Evolutionary conservation across 2,888 invertebrate genomes (phyloP).

Genomic region (Tortrix viridana): DNA sequence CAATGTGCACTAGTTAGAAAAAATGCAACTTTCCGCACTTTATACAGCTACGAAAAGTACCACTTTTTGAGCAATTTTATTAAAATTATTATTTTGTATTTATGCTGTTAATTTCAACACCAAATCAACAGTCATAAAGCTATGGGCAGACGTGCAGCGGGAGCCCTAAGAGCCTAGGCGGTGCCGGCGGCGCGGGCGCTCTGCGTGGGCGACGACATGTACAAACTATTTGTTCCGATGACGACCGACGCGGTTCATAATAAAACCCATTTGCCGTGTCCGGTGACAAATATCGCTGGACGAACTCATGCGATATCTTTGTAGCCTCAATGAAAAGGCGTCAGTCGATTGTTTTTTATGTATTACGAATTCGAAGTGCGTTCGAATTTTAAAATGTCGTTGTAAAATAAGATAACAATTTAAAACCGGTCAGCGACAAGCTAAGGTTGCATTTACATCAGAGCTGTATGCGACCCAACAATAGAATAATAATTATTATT

Average conservation of each 20-base stretch:
- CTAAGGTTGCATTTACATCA: too few species aligned
- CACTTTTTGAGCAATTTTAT: too few species aligned
- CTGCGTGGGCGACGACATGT: constrained; percentile 72
- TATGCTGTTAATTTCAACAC: too few species aligned
- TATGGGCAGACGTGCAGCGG: not conserved
- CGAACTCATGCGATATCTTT: constrained; percentile 44
- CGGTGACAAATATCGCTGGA: constrained; percentile 56
- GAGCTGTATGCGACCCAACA: too few species aligned
- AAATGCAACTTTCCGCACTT: too few species aligned
- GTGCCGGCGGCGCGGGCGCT: constrained; percentile 44
- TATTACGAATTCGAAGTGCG: constrained; percentile 24
- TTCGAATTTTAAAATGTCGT: constrained; percentile 7
- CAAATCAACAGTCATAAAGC: too few species aligned
- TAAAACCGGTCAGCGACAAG: not conserved
- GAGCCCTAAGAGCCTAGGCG: constrained; percentile 25
- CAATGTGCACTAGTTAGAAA: too few species aligned
- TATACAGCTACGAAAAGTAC: too few species aligned
- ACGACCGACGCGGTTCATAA: constrained; percentile 71
- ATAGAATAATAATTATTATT: too few species aligned
- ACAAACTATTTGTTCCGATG: constrained; percentile 77
- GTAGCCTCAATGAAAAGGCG: constrained; percentile 34
- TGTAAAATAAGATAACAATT: constrained; percentile 7
- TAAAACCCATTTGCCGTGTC: constrained; percentile 80
- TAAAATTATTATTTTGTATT: too few species aligned
- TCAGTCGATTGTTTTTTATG: constrained; percentile 18